phyloP scores from a whole-genome alignment of 1,140 invertebrate species.

The Dryas iulia region DNA sequence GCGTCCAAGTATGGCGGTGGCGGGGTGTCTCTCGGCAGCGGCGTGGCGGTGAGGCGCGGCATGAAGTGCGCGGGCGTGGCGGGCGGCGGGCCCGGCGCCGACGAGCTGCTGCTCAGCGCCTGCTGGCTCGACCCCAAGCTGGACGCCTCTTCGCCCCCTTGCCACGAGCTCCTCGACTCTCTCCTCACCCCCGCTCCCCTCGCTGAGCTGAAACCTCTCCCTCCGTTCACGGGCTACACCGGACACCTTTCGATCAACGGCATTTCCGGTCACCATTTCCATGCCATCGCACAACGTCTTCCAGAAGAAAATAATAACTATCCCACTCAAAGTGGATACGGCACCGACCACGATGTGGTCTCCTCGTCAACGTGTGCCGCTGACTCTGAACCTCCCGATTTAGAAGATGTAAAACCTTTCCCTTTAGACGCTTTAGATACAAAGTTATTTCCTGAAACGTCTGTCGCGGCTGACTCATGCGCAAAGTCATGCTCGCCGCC shows the following conservation, averaged over 20 bases:
- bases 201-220: conserved; percentile 92
- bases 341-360: conserved; percentile 83
- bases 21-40: conserved; percentile 64
- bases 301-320: conserved; percentile 86
- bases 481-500: conserved; percentile 71
- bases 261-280: conserved; percentile 92
- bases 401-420: conserved; percentile 83
- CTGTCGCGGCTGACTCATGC: conserved; percentile 61
- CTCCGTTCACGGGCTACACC: conserved; percentile 92
- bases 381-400: conserved; percentile 79
- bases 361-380: conserved; percentile 84
- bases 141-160: conserved; percentile 62
- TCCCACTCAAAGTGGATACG: conserved; percentile 81
- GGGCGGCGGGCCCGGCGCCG: conserved; percentile 49
- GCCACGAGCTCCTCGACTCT: conserved; percentile 80
- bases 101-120: conserved; percentile 80
- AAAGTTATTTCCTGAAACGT: conserved; percentile 68
- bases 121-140: conserved; percentile 81
- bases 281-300: conserved; percentile 87
- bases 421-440: conserved; percentile 78
- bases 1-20: conserved; percentile 76
- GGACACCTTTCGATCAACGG: conserved; percentile 91
- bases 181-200: conserved; percentile 83
- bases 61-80: conserved; percentile 66
- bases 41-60: conserved; percentile 68